Evolutionary conservation across 2,888 invertebrate genomes (phyloP).

Genomic region (Theretra japonica): DNA sequence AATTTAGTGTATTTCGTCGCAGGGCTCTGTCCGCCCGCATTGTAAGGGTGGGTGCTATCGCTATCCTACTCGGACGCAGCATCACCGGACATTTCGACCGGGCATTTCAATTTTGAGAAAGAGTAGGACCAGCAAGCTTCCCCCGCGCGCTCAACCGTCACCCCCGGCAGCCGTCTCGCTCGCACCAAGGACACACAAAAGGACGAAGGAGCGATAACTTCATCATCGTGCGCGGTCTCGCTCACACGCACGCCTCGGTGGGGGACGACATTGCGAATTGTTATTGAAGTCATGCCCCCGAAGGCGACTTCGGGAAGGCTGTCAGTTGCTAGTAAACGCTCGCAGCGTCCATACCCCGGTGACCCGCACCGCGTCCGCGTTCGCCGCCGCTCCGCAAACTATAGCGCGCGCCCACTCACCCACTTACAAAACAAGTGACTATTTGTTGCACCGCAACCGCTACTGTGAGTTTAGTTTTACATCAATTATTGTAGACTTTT

Average conservation of each 20-base stretch:
- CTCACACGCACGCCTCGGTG: slow-evolving; percentile 81
- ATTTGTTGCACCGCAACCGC: slow-evolving; percentile 55
- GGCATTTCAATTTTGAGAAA: slow-evolving; percentile 86
- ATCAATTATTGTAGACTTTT: slow-evolving; percentile 52
- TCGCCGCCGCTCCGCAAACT: slow-evolving; percentile 65
- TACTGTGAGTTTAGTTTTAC: slow-evolving; percentile 68
- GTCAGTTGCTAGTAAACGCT: slow-evolving; percentile 83
- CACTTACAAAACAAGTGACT: slow-evolving; percentile 76
- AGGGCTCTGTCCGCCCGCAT: slow-evolving; percentile 81
- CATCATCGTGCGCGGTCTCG: slow-evolving; percentile 80
- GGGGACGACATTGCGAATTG: slow-evolving; percentile 85
- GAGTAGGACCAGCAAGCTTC: slow-evolving; percentile 76
- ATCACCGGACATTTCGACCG: slow-evolving; percentile 86
- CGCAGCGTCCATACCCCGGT: slow-evolving; percentile 80
- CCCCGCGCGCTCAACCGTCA: slow-evolving; percentile 65
- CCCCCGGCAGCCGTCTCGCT: slow-evolving; percentile 69
- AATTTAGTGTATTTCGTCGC: slow-evolving; percentile 80
- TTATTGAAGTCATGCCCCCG: slow-evolving; percentile 85
- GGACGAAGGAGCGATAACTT: slow-evolving; percentile 86
- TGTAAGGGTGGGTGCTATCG: slow-evolving; percentile 84
- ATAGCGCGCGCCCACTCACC: slow-evolving; percentile 55
- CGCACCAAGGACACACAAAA: slow-evolving; percentile 84
- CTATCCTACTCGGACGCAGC: slow-evolving; percentile 84
- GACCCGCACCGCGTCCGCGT: slow-evolving; percentile 67
- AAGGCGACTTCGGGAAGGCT: slow-evolving; percentile 85